phyloP scores from a whole-genome alignment of 2,888 invertebrate genomes.

The Noctua pronuba region DNA sequence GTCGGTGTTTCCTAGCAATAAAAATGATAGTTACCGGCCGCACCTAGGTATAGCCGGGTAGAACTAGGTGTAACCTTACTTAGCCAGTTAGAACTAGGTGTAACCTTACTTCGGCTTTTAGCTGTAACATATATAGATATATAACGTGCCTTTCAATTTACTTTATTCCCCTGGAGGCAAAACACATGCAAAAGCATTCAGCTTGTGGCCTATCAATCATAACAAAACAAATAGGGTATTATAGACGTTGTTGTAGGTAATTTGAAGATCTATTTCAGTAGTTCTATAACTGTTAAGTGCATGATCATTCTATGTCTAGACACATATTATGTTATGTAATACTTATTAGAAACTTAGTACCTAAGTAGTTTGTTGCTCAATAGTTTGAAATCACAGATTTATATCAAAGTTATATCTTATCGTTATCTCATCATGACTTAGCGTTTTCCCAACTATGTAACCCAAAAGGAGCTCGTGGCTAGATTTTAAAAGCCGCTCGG shows the following conservation, averaged over 20 bases:
- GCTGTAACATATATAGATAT: no score
- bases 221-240: neutral
- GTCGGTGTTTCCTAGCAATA: no score
- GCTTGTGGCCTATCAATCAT: neutral
- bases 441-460: neutral
- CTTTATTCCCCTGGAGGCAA: neutral
- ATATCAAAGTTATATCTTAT: neutral
- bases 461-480: no score
- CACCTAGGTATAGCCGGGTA: no score
- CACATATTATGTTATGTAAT: neutral
- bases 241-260: neutral
- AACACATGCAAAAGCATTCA: neutral
- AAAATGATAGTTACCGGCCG: no score
- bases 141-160: neutral
- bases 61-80: no score
- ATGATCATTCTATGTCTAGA: conserved; percentile 15
- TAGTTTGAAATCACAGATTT: neutral
- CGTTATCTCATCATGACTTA: neutral
- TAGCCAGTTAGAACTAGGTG: no score
- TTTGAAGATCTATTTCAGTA: neutral
- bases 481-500: no score
- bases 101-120: no score
- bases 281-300: conserved; percentile 12
- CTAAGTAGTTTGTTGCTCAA: neutral
- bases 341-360: neutral